Base-by-base conservation (phyloP, 2,888 invertebrate genomes). In the Agrochola lychnidis region DNA sequence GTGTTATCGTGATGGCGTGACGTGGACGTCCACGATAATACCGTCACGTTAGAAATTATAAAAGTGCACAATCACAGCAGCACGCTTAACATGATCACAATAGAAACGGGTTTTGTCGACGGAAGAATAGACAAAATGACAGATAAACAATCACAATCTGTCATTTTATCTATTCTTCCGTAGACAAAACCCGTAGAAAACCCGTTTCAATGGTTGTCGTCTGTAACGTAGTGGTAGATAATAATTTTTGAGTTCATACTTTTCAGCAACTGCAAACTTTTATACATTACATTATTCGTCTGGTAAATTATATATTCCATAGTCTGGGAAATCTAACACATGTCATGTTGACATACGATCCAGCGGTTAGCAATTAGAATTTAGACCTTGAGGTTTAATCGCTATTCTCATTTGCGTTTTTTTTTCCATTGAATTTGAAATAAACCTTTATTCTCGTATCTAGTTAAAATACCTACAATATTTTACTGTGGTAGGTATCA, bases 301-400 rank as follows among this genome's bases (percentile, higher is more conserved):
- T 53, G 25, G 19, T 66, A 45, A 40, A 78, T 67, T 73, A 67
- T 57, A 51, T 51, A 79, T 36, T 75, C 48, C 57, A 45, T 66
- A 56, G 62, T 64, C 70, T 82, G 74, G 74, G 83, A 83, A 82
- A 61, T 62, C 22, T 42, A 73, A 79, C 79, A 79, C 67, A 63
- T 79, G 67, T 74, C 67, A 63, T 79, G 70, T 71, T 74, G 63
- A 66, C 42, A 61, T 25, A 73, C 64, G 40, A 69, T 63, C n/a
- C 57, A 73, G 45, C 56, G 22, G 66, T 53, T 67, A 53, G n/a
- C 42, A 78, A 76, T 71, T 71, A 70, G 30, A 68, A 67, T 63
- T 71, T n/a, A 72, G 70, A 56, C 71, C 76, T 83, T 83, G 78
- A 76, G 30, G 51, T 71, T 68, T 82, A 81, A 76, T 71, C 42